These are phyloP conservation scores for Lordiphosa stackelbergi DNA, from an alignment of 1,140 invertebrate species.

Conservation along the genomic window DNA sequence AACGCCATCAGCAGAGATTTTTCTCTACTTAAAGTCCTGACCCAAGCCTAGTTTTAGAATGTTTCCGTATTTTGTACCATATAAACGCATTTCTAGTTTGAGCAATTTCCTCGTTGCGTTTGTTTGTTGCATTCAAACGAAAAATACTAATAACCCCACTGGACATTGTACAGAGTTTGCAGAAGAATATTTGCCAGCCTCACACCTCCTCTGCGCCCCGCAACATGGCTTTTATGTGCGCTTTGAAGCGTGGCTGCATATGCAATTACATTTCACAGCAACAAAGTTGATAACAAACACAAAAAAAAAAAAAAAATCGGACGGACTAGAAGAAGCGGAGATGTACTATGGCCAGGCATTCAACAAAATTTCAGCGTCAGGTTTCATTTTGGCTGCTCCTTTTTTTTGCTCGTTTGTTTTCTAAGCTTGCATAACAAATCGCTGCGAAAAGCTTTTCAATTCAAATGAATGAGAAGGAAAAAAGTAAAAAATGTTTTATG, in stretches of 20 bases:
- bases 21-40: no score
- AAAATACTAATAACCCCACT: conserved; percentile 54
- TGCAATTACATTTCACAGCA: conserved; percentile 72
- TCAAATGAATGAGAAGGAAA: conserved; percentile 65
- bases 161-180: conserved; percentile 6
- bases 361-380: conserved; percentile 67
- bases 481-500: conserved; percentile 64
- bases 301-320: conserved; percentile 12
- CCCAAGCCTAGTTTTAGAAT: no score
- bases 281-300: conserved; percentile 72
- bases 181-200: conserved; percentile 48
- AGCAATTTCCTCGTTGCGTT: conserved; percentile 11
- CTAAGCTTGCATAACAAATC: conserved; percentile 74
- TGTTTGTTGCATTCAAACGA: conserved; percentile 34
- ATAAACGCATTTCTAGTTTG: not conserved
- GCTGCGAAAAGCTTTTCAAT: conserved; percentile 72
- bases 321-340: conserved; percentile 11
- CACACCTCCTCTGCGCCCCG: conserved; percentile 8
- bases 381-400: conserved; percentile 50
- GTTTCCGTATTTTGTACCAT: no score
- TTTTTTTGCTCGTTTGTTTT: conserved; percentile 57
- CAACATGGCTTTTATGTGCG: conserved; percentile 35
- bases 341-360: conserved; percentile 43
- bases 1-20: no score
- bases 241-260: conserved; percentile 71